Conservation (phyloP, 2,888 invertebrate genomes). For the Melinaea marsaeus region DNA sequence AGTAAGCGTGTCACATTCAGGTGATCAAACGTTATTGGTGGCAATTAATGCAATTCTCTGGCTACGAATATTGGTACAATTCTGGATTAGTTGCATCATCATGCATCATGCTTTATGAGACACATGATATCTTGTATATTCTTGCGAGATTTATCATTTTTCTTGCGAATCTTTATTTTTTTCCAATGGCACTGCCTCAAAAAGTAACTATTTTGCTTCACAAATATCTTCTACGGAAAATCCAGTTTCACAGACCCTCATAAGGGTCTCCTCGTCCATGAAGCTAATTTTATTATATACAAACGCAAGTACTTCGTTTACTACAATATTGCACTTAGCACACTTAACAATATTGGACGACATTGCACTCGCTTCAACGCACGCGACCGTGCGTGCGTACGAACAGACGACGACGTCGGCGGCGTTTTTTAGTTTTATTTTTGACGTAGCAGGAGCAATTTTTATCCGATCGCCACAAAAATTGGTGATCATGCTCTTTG, state of each 20-base stretch:
- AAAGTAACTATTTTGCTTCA: constrained; percentile 25
- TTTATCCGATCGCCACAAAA: too few species aligned
- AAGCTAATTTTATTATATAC: constrained; percentile 22
- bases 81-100: constrained; percentile 23
- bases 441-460: too few species aligned
- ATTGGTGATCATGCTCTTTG: too few species aligned
- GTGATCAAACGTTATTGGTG: constrained; percentile 19
- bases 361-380: constrained; percentile 3
- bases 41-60: constrained; percentile 21
- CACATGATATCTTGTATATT: constrained; percentile 30
- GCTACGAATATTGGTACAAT: constrained; percentile 21
- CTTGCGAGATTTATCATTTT: constrained; percentile 19
- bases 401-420: too few species aligned
- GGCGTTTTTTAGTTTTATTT: too few species aligned
- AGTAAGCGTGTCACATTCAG: constrained; percentile 17
- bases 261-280: constrained; percentile 28
- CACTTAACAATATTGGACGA: constrained; percentile 13
- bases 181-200: constrained; percentile 23
- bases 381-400: too few species aligned
- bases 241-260: constrained; percentile 20
- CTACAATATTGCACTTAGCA: constrained; percentile 19
- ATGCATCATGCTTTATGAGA: constrained; percentile 22
- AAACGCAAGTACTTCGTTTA: constrained; percentile 18
- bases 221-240: constrained; percentile 26
- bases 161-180: constrained; percentile 12